Evolutionary conservation across 2,888 invertebrate species (phyloP).

Genomic region (Amorpha juglandis): DNA sequence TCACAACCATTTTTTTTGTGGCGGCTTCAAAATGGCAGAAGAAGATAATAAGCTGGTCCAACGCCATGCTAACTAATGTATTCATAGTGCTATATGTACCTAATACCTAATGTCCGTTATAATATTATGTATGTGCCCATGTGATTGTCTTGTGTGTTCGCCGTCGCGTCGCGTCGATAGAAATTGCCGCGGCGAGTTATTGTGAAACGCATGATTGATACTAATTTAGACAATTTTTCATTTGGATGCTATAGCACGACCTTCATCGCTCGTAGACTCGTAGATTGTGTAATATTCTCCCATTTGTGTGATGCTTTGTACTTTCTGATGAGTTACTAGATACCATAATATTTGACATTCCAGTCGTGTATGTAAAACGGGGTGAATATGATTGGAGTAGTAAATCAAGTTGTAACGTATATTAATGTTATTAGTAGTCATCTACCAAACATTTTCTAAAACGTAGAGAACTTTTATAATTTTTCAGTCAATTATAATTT

Average conservation of each 20-base stretch:
- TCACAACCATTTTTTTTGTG: too few relatives aligned
- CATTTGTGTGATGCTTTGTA: not conserved
- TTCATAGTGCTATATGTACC: too few relatives aligned
- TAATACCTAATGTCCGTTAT: not conserved
- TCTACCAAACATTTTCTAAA: too few relatives aligned
- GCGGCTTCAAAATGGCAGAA: too few relatives aligned
- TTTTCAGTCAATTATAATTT: too few relatives aligned
- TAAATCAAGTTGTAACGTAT: too few relatives aligned
- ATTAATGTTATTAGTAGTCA: too few relatives aligned
- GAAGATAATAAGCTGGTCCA: too few relatives aligned
- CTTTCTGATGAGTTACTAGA: not conserved
- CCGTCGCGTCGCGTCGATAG: not conserved
- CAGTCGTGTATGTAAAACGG: too few relatives aligned
- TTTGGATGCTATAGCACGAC: slow-evolving; percentile 49
- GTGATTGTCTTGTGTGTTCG: not conserved
- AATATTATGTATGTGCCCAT: not conserved
- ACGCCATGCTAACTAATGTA: too few relatives aligned
- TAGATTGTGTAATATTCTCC: slow-evolving; percentile 34
- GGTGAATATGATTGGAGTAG: too few relatives aligned
- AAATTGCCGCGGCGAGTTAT: slow-evolving; percentile 38
- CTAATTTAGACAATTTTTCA: slow-evolving; percentile 58
- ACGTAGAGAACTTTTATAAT: too few relatives aligned
- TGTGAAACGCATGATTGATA: slow-evolving; percentile 54
- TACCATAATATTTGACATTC: not conserved
- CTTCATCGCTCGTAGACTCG: slow-evolving; percentile 40